phyloP scores from a whole-genome alignment of 2,888 invertebrate species.

The Dromius quadrimaculatus region DNA sequence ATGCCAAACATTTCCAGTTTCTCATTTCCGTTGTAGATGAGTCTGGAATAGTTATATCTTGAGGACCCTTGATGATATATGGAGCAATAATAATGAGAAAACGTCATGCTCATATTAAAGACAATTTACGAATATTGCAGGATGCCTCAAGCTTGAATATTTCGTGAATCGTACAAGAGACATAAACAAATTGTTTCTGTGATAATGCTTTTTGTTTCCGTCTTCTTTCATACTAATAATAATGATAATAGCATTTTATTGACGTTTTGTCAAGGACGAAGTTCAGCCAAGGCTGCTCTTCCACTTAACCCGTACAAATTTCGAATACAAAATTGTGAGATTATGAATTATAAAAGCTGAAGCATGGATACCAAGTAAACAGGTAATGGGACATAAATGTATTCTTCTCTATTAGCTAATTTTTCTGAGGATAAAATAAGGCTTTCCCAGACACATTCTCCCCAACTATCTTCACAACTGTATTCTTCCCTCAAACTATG shows the following conservation, averaged over 20 bases:
- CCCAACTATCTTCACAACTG: background rate
- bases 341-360: no score
- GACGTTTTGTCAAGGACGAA: no score
- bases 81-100: constrained; percentile 30
- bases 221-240: no score
- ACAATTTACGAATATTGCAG: constrained; percentile 39
- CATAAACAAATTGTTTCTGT: constrained; percentile 1
- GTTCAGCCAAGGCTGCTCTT: no score
- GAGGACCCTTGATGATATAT: constrained; percentile 16
- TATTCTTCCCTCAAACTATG: background rate
- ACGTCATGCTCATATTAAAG: constrained; percentile 39
- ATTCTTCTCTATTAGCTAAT: no score
- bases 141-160: no score
- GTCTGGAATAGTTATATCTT: constrained; percentile 14
- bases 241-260: no score
- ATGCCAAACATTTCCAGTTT: background rate
- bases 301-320: no score
- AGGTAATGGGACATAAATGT: no score
- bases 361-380: no score
- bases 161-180: constrained; percentile 4
- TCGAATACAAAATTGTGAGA: no score
- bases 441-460: background rate
- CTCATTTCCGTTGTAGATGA: background rate
- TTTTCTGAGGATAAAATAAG: no score
- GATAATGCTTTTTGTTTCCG: constrained; percentile 20